Conservation (phyloP, 2,113 vertebrate genomes). For the Ptilonorhynchus violaceus region DNA sequence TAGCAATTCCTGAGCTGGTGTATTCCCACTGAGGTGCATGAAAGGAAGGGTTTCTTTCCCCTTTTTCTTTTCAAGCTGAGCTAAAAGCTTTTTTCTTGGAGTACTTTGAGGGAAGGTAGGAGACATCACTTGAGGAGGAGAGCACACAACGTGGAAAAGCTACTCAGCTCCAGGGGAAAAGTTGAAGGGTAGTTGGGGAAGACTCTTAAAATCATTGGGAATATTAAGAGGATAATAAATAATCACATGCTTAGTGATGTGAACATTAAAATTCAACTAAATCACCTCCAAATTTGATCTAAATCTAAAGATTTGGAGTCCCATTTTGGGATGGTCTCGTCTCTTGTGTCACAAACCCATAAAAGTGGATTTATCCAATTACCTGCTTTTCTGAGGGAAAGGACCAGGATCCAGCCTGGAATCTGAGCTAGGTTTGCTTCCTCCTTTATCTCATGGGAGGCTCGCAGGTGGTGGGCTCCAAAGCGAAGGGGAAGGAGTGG, state of each 20-base stretch:
- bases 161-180: neutral
- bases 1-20: neutral
- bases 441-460: fast-evolving
- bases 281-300: neutral
- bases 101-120: neutral
- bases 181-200: neutral
- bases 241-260: neutral
- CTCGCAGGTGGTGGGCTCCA: neutral
- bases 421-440: neutral
- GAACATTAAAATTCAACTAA: neutral
- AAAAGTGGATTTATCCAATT: neutral
- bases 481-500: neutral
- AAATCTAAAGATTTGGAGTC: neutral
- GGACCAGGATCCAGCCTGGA: neutral
- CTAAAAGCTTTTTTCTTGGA: neutral
- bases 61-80: neutral
- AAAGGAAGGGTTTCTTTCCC: neutral
- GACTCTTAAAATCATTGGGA: neutral
- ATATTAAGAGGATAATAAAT: neutral
- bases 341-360: neutral
- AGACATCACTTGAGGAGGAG: neutral
- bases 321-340: neutral
- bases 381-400: neutral
- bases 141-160: fast-evolving
- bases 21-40: neutral